Base-by-base conservation (phyloP, 1,140 invertebrate genomes). In the Neotoxoptera formosana region DNA sequence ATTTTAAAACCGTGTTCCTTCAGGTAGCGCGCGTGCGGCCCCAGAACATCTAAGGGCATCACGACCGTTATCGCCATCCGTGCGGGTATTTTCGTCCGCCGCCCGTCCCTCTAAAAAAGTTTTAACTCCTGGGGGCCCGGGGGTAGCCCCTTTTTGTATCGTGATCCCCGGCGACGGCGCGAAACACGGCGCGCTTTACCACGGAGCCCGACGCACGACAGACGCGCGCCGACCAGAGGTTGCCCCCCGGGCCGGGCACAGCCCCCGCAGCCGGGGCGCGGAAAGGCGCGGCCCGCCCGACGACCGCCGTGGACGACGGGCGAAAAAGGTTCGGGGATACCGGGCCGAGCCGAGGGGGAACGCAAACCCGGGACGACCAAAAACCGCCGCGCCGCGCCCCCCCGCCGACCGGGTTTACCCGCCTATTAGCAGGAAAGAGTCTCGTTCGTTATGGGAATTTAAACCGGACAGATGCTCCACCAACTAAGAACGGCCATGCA, bases 21-120 rank as follows among this genome's bases (percentile, higher is more conserved):
- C 97, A 97, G 96, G 97, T 97, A 97, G 97, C 97, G 96, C 97
- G 97, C 97, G 97, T 97, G 97, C 96, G 96, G 96, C 97, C 97
- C n/a, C 96, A 96, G 96, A 95, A 97, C 96, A 97, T 97, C 96
- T 97, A 97, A 97, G 97, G 96, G 96, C 97, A 97, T 97, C 96
- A 97, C 97, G 96, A 97, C 97, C 97, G 97, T 97, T 97, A 97
- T 97, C 97, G 97, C 97, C n/a, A n/a, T 97, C 96, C 96, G 95
- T 97, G 96, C 96, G 96, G 96, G 96, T 97, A 96, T 95, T 96
- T 91, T 91, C 76, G 90, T 81, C 90, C 95, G 95, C 95, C 96
- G 95, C 41, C 41, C 4, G 41, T 96, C 96, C 96, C 96, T 96
- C 96, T 97, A 97, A 97, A 97, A 97, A 97, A 93, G 92, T 93